Base-by-base conservation (phyloP, 2,888 invertebrate species). In the Tetragnatha montana region DNA sequence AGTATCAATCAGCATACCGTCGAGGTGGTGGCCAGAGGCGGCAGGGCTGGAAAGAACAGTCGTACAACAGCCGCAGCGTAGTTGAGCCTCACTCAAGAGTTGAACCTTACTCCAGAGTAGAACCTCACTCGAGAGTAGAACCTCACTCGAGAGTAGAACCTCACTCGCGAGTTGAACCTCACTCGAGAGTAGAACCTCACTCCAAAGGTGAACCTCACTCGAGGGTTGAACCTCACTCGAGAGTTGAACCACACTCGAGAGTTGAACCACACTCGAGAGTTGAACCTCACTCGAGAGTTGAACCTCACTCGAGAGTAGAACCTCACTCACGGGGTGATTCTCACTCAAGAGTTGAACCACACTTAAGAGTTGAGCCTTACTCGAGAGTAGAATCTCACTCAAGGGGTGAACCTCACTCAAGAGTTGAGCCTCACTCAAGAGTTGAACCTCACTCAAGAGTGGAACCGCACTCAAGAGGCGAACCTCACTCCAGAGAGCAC, bases 1-100 rank as follows among this genome's bases (percentile, higher is more conserved):
- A 88, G 68, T 87, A 85, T 69, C 88, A 74, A 60, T 76, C 85
- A 49, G 86, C 75, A 84, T 75, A 76, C 81, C 89, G 85, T 86
- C 89, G 89, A 71, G 73, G 89, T 73, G 73, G 87, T 0, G 87
- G 70, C 35, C 90, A 90, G 60, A 74, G 90, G 75, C 81, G 90
- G 17, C 91, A 91, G 82, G 88, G 78, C 14, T 91, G 88, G 88
- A 88, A 88, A 78, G 86, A 88, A 7, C 91, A 88, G 19, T 91
- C 91, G 12, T 91, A 88, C 49, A 88, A 81, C 79, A 88, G 68
- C 78, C 83, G 90, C 8, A 83, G 83, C 80, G 69, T 80, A 21
- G 22, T 50, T 0, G 50, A 50, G 14, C 22, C 73, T 22, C 88
- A 84, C n/a, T 76, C 81, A 51, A 90, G 81, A 82, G 83, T 81